Conservation (phyloP, 2,888 invertebrate species). For the Meliscaeva auricollis region DNA sequence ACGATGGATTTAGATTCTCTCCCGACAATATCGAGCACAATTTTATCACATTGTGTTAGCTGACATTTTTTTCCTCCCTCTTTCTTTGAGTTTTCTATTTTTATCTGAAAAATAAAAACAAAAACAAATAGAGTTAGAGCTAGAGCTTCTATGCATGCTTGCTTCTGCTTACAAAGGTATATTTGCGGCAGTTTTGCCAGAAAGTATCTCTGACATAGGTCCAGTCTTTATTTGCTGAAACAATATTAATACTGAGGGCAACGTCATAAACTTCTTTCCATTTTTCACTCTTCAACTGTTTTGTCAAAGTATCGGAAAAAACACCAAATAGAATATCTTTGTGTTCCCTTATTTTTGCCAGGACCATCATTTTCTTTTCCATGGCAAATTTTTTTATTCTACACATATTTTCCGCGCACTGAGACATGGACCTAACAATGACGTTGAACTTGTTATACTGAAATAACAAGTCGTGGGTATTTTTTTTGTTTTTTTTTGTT, state of each 20-base stretch:
- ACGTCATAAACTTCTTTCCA: conserved; percentile 12
- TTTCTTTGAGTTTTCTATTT: conserved; percentile 16
- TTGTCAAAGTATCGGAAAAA: conserved; percentile 7
- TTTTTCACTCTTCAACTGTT: conserved; percentile 1
- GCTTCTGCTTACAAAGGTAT: conserved; percentile 24
- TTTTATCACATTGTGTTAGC: conserved; percentile 11
- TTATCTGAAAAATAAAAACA: not conserved
- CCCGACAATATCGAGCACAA: conserved; percentile 13
- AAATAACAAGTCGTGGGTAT: not conserved
- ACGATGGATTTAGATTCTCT: not conserved
- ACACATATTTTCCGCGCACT: not conserved
- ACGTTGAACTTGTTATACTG: conserved; percentile 21
- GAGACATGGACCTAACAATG: not conserved
- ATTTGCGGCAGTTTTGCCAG: conserved; percentile 17
- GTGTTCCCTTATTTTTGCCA: conserved; percentile 1
- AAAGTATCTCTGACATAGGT: conserved; percentile 1
- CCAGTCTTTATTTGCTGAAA: conserved; percentile 10
- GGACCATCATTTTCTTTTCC: conserved; percentile 15
- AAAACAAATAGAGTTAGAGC: no score
- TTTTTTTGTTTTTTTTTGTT: no score
- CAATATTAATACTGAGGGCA: not conserved
- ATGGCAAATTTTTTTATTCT: not conserved
- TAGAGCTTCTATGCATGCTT: no score
- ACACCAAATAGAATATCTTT: conserved; percentile 15
- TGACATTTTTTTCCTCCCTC: conserved; percentile 4